phyloP scores from a whole-genome alignment of 2,888 invertebrate species.

The Zootermopsis nevadensis region DNA sequence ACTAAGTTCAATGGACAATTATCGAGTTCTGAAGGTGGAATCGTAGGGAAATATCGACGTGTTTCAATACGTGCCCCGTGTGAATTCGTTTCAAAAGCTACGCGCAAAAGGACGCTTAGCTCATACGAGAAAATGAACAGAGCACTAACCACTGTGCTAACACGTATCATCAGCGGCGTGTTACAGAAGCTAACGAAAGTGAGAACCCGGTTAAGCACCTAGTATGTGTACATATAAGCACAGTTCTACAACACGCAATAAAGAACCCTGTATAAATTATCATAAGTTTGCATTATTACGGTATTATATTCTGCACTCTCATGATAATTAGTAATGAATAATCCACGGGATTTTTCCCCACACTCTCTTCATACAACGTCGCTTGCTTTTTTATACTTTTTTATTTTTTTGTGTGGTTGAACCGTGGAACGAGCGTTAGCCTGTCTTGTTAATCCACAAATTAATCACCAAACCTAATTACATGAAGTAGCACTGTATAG shows the following conservation, averaged over 20 bases:
- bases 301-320: slow-evolving; percentile 32
- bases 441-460: slow-evolving; percentile 39
- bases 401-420: slow-evolving; percentile 1
- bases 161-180: neutral
- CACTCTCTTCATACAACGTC: slow-evolving; percentile 15
- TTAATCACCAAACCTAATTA: slow-evolving; percentile 40
- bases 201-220: neutral
- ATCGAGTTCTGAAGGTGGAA: too few relatives aligned
- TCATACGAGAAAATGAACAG: too few relatives aligned
- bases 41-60: too few relatives aligned
- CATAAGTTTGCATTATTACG: slow-evolving; percentile 41
- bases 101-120: too few relatives aligned
- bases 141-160: too few relatives aligned
- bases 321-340: slow-evolving; percentile 41
- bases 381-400: neutral
- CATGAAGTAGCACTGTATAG: slow-evolving; percentile 30
- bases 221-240: neutral
- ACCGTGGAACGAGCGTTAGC: slow-evolving; percentile 2
- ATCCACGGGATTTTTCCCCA: slow-evolving; percentile 24
- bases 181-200: slow-evolving; percentile 32
- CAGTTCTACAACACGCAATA: slow-evolving; percentile 4
- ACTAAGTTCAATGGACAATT: too few relatives aligned
- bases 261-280: slow-evolving; percentile 36
- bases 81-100: too few relatives aligned
- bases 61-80: too few relatives aligned